Evolutionary conservation across 1,140 invertebrate genomes (phyloP).

Genomic region (Drosophila saltans): DNA sequence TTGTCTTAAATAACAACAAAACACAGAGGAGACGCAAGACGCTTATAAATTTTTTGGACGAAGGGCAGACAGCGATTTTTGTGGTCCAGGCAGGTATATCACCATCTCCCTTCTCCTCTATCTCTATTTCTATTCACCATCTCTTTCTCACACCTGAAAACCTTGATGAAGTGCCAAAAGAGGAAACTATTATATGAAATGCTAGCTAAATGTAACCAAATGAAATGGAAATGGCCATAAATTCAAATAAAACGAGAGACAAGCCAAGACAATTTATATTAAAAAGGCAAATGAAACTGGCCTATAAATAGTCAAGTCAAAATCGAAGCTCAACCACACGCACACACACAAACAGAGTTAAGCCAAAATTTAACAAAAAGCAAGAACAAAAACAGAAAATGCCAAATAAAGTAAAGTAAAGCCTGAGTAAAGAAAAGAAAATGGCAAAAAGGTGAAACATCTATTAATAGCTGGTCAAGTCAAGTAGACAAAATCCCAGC

Average conservation of each 20-base stretch:
- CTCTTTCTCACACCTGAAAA: neutral
- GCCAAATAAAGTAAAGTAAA: neutral
- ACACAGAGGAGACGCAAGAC: constrained; percentile 59
- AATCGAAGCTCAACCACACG: constrained; percentile 22
- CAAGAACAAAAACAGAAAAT: neutral
- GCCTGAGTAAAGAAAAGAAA: neutral
- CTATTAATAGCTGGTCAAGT: constrained; percentile 11
- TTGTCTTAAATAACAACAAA: constrained; percentile 73
- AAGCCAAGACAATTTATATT: constrained; percentile 25
- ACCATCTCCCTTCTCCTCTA: constrained; percentile 25
- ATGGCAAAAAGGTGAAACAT: constrained; percentile 1
- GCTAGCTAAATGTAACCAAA: constrained; percentile 43
- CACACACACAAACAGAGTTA: neutral
- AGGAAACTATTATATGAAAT: constrained; percentile 55
- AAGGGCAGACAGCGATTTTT: constrained; percentile 18
- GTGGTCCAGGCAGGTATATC: constrained; percentile 1
- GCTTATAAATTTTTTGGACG: constrained; percentile 74
- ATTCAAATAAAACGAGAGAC: constrained; percentile 55
- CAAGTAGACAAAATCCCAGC: constrained; percentile 12
- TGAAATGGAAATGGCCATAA: constrained; percentile 60
- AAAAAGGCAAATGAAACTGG: constrained; percentile 35
- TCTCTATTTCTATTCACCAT: neutral
- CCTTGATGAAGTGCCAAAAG: constrained; percentile 49
- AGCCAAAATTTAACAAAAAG: neutral
- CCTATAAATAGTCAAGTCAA: constrained; percentile 35